Evolutionary conservation across 2,113 vertebrate species (phyloP).

Genomic region (Heterocephalus glaber): DNA sequence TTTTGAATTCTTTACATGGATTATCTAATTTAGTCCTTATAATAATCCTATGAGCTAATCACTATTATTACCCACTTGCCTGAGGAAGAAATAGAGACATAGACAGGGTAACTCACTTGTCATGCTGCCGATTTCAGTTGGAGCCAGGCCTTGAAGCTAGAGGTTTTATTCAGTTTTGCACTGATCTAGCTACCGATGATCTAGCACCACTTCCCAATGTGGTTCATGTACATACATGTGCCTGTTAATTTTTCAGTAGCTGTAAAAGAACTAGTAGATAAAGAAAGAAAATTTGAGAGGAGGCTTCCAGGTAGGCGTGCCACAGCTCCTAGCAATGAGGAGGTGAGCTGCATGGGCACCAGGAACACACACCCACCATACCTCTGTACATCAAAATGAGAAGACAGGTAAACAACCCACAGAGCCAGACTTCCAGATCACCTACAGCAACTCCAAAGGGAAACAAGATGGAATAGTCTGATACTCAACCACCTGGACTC

Average conservation of each 20-base stretch:
- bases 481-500: no score
- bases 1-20: background rate
- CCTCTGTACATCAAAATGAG: no score
- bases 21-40: background rate
- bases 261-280: background rate
- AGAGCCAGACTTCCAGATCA: no score
- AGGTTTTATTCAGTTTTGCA: background rate
- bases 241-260: background rate
- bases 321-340: no score
- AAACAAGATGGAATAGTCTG: no score
- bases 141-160: background rate
- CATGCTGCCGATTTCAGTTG: background rate
- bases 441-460: no score
- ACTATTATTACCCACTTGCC: background rate
- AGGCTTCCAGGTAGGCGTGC: no score
- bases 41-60: background rate
- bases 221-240: no score
- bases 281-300: background rate
- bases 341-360: no score
- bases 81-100: background rate
- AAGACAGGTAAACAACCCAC: no score
- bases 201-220: background rate
- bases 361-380: no score
- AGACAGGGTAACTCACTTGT: background rate
- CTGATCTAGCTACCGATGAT: background rate